Conservation (phyloP, 2,888 invertebrate species). For the Bellardia bayeri region DNA sequence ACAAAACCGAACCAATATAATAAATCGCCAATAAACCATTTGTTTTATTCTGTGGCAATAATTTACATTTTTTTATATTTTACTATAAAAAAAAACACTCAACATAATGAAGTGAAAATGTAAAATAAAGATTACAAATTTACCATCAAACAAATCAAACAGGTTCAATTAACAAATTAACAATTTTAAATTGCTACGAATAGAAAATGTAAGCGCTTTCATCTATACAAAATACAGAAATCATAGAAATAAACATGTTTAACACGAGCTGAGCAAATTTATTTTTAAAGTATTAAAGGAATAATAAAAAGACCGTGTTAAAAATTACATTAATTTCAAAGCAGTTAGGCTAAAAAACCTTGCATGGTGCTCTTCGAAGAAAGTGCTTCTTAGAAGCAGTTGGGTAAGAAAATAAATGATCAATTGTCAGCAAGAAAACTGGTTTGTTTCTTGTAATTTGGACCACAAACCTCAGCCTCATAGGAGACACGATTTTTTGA, state of each 20-base stretch:
- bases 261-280: no score
- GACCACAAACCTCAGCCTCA: no score
- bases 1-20: background rate
- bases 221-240: background rate
- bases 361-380: no score
- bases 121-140: background rate
- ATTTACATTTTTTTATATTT: background rate
- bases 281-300: no score
- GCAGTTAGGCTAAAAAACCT: background rate
- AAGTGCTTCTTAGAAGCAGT: no score
- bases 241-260: no score
- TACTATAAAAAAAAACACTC: constrained; percentile 22
- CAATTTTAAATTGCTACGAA: background rate
- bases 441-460: no score
- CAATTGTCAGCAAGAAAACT: no score
- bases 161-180: constrained; percentile 4
- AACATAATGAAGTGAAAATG: constrained; percentile 34
- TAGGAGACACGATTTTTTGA: no score
- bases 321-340: background rate
- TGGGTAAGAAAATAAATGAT: no score
- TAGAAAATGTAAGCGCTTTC: background rate
- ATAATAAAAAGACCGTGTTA: no score
- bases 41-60: constrained; percentile 7
- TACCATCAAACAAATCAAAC: constrained; percentile 2
- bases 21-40: background rate